Percentiles rank a stretch among this genome's conserved stretches.
Conservation (phyloP, 2,113 vertebrate species). For the Poeciliopsis occidentalis region DNA sequence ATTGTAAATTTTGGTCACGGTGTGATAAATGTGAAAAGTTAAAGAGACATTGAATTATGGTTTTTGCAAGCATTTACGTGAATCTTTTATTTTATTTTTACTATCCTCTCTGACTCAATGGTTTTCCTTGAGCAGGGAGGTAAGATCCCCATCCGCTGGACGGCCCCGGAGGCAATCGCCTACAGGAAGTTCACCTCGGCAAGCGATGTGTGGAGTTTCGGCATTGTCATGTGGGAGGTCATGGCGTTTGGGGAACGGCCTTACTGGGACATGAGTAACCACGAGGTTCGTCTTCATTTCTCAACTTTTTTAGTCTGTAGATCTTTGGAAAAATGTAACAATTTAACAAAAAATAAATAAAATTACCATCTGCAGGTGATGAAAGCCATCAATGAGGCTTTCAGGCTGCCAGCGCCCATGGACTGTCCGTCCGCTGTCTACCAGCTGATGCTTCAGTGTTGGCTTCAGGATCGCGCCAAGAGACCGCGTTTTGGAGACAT, state of each 20-base stretch:
- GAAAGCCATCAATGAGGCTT: slow-evolving; percentile 97
- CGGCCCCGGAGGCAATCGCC: slow-evolving; percentile 93
- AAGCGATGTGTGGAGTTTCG: slow-evolving; percentile 97
- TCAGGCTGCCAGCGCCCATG: slow-evolving; percentile 92
- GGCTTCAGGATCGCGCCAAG: slow-evolving; percentile 92
- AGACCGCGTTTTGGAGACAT: slow-evolving; percentile 92
- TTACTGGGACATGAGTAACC: slow-evolving; percentile 98
- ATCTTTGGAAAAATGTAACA: background rate
- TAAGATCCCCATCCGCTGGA: slow-evolving; percentile 98
- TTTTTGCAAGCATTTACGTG: background rate
- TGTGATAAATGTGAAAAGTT: too few species aligned
- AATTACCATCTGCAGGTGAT: slow-evolving; percentile 85
- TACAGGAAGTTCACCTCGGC: slow-evolving; percentile 97
- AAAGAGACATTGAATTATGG: too few species aligned
- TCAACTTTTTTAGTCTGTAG: too few species aligned
- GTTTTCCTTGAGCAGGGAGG: slow-evolving; percentile 82
- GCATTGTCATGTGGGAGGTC: slow-evolving; percentile 99
- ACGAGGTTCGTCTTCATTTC: slow-evolving; percentile 81
- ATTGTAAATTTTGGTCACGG: too few species aligned
- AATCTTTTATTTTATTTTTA: background rate
- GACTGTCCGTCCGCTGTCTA: slow-evolving; percentile 95
- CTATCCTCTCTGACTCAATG: slow-evolving; percentile 9
- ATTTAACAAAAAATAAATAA: background rate
- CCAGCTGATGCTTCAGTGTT: slow-evolving; percentile 97
- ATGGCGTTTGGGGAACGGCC: slow-evolving; percentile 96